phyloP scores from a whole-genome alignment of 2,797 vertebrate genomes.

The Tragelaphus eurycerus region DNA sequence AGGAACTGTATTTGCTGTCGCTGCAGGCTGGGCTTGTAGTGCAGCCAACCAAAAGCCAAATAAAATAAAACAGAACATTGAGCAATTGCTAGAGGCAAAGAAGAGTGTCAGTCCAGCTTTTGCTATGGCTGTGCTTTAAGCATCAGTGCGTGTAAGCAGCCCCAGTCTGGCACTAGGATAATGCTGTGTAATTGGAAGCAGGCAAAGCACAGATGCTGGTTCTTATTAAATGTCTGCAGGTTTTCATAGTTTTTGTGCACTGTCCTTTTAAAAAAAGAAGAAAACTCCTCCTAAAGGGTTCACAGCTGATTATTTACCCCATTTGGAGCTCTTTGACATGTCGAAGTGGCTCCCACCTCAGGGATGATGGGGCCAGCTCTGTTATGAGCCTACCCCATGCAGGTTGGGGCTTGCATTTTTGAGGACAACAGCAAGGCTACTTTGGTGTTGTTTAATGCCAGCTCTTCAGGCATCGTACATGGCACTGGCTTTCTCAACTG shows the following conservation, averaged over 20 bases:
- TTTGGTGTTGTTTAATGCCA: constrained; percentile 2
- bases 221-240: constrained; percentile 80
- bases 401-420: background rate
- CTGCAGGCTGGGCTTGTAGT: constrained; percentile 71
- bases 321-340: background rate
- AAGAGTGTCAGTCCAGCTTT: constrained; percentile 67
- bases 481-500: background rate
- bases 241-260: constrained; percentile 58
- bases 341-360: background rate
- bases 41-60: constrained; percentile 71
- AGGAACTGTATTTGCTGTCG: constrained; percentile 19
- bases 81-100: constrained; percentile 73
- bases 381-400: background rate
- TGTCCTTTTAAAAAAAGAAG: constrained; percentile 34
- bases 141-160: constrained; percentile 55
- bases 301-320: constrained; percentile 50
- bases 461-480: background rate
- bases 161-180: constrained; percentile 63
- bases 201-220: constrained; percentile 74
- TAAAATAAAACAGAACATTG: constrained; percentile 74
- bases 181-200: constrained; percentile 72
- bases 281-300: constrained; percentile 46
- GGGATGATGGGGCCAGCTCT: constrained; percentile 12
- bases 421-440: background rate
- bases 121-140: constrained; percentile 71